Percentiles rank a stretch among this genome's conserved stretches.
These are phyloP conservation scores for Notarius lentiginosus DNA, from an alignment of 2,113 vertebrate genomes.

Conservation along the genomic window DNA sequence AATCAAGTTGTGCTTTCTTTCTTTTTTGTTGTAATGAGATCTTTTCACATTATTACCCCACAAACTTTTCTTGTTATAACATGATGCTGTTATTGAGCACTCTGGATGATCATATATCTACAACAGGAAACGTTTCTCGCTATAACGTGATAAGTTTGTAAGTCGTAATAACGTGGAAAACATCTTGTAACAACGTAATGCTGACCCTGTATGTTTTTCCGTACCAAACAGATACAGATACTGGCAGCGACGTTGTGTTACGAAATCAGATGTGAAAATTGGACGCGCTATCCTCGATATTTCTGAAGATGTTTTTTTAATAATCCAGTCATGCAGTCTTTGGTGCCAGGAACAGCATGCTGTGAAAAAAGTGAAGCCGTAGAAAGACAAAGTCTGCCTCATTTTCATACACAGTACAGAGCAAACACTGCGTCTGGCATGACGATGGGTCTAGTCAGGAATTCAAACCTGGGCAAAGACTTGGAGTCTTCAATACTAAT, in stretches of 20 bases:
- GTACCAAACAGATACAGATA: neutral
- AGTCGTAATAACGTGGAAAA: too few species aligned
- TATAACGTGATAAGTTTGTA: too few species aligned
- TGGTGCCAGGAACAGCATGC: neutral
- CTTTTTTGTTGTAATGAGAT: too few species aligned
- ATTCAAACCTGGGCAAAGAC: neutral
- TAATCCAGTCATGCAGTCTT: neutral
- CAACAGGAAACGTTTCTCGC: too few species aligned
- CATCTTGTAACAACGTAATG: too few species aligned
- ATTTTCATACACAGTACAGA: constrained; percentile 14
- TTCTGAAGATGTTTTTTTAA: neutral
- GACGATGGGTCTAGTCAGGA: neutral
- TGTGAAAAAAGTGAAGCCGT: neutral
- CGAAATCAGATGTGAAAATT: neutral
- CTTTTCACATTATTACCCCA: too few species aligned
- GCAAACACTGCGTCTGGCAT: neutral
- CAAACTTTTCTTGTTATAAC: too few species aligned
- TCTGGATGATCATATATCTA: too few species aligned
- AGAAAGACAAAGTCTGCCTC: neutral
- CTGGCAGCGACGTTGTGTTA: neutral
- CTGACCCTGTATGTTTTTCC: too few species aligned
- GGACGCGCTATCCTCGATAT: neutral
- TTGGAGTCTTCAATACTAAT: neutral
- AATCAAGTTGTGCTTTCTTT: too few species aligned
- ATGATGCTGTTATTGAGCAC: too few species aligned